Evolutionary conservation across 2,113 vertebrate genomes (phyloP).

Genomic region (Cariama cristata): DNA sequence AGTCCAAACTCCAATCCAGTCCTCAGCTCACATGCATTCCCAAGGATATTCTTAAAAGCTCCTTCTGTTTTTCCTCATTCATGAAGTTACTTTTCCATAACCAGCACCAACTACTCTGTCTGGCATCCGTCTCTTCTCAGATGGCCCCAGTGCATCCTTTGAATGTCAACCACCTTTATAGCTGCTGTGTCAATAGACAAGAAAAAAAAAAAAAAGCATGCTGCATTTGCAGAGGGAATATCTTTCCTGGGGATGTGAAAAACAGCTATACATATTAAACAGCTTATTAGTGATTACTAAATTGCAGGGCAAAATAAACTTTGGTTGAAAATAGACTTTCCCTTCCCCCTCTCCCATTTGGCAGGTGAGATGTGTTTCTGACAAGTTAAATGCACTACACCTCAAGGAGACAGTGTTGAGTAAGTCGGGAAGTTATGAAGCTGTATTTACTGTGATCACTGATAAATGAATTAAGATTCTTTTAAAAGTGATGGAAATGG

Average conservation of each 20-base stretch:
- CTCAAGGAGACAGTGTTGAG: not conserved
- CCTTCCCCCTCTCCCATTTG: not conserved
- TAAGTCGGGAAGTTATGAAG: not conserved
- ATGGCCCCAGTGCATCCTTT: not conserved
- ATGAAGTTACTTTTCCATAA: not conserved
- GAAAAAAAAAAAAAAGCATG: fast-evolving
- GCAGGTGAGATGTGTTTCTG: not conserved
- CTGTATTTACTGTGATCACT: not conserved
- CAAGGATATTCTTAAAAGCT: not conserved
- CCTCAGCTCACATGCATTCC: not conserved
- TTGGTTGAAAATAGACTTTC: not conserved
- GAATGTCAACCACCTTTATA: not conserved
- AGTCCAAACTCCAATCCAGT: not conserved
- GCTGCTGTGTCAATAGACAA: not conserved
- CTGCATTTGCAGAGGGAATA: not conserved
- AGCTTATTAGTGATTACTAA: not conserved
- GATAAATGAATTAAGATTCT: slow-evolving; percentile 18
- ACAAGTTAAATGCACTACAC: not conserved
- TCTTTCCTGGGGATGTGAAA: not conserved
- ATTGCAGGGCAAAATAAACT: not conserved
- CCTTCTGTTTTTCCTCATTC: not conserved
- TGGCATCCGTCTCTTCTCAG: not conserved
- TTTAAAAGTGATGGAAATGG: not conserved
- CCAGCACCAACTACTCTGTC: not conserved
- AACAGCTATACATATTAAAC: not conserved